A percentile compares a stretch with the other conserved stretches of the same genome.
Evolutionary conservation across 2,113 vertebrate genomes (phyloP).

Genomic region (Gavia stellata): DNA sequence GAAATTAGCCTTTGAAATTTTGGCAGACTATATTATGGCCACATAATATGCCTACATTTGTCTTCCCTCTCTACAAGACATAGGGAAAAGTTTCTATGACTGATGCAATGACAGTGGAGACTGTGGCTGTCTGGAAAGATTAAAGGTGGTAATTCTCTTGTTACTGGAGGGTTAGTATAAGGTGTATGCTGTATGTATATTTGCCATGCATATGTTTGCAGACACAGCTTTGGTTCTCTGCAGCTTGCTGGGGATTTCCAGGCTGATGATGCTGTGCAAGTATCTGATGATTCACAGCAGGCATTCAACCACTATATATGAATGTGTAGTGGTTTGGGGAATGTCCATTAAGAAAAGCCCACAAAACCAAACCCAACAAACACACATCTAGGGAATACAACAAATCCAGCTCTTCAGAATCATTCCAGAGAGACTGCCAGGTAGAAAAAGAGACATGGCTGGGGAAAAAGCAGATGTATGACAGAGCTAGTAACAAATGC

Average conservation of each 20-base stretch:
- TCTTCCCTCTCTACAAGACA: background rate
- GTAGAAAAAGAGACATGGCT: background rate
- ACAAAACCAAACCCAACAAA: background rate
- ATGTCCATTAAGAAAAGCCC: background rate
- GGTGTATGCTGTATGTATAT: background rate
- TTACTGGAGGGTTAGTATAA: background rate
- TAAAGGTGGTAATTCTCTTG: background rate
- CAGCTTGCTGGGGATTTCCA: background rate
- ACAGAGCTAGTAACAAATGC: background rate
- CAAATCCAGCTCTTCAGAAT: background rate
- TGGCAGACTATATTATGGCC: background rate
- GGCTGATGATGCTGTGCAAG: background rate
- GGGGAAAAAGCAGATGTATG: background rate
- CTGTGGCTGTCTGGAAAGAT: background rate
- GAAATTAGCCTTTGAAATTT: background rate
- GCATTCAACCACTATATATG: accelerated
- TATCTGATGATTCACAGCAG: background rate
- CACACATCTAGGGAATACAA: background rate
- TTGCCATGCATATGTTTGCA: background rate
- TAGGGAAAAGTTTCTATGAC: background rate
- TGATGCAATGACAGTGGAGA: background rate
- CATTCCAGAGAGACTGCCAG: background rate
- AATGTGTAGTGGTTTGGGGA: background rate
- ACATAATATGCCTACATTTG: background rate
- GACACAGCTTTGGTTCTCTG: background rate